Conservation (phyloP, 2,888 invertebrate genomes). For the Marasmarcha lunaedactyla region DNA sequence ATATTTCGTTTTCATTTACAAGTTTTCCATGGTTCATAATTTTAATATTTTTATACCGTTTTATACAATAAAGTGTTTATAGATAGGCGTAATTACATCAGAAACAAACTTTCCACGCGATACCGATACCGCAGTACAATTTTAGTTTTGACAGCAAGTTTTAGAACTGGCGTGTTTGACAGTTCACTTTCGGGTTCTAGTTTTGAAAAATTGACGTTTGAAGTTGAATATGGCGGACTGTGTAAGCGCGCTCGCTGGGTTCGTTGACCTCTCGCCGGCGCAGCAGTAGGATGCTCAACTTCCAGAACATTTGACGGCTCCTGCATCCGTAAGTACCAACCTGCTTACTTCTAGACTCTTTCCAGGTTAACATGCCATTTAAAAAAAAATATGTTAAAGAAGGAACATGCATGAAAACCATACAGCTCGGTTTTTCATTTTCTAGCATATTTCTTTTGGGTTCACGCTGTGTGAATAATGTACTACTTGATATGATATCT, state of each 20-base stretch:
- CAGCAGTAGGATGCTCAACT: constrained; percentile 54
- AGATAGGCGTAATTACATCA: constrained; percentile 58
- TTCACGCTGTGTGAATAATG: too few relatives aligned
- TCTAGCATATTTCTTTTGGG: too few relatives aligned
- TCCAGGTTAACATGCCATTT: too few relatives aligned
- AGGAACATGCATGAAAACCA: too few relatives aligned
- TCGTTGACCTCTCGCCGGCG: constrained; percentile 39
- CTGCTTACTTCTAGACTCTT: neutral
- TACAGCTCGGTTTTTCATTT: too few relatives aligned
- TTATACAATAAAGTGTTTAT: constrained; percentile 68
- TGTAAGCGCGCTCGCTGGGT: constrained; percentile 34
- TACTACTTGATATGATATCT: constrained; percentile 8
- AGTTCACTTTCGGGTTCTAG: constrained; percentile 39
- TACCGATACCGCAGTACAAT: constrained; percentile 12
- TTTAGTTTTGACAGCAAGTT: constrained; percentile 6
- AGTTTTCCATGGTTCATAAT: constrained; percentile 69
- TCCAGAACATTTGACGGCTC: constrained; percentile 61
- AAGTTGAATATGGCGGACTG: constrained; percentile 57
- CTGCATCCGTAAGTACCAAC: constrained; percentile 53
- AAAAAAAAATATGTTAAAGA: too few relatives aligned
- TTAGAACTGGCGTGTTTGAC: constrained; percentile 33
- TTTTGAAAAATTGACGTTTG: constrained; percentile 46
- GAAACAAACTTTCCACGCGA: constrained; percentile 21
- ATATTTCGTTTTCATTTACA: constrained; percentile 71
- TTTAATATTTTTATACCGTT: constrained; percentile 71